A percentile compares a stretch with the other conserved stretches of the same genome.
These are phyloP conservation scores for Oxyteleia sp. DNA, from an alignment of 2,888 invertebrate genomes.

Conservation along the genomic window DNA sequence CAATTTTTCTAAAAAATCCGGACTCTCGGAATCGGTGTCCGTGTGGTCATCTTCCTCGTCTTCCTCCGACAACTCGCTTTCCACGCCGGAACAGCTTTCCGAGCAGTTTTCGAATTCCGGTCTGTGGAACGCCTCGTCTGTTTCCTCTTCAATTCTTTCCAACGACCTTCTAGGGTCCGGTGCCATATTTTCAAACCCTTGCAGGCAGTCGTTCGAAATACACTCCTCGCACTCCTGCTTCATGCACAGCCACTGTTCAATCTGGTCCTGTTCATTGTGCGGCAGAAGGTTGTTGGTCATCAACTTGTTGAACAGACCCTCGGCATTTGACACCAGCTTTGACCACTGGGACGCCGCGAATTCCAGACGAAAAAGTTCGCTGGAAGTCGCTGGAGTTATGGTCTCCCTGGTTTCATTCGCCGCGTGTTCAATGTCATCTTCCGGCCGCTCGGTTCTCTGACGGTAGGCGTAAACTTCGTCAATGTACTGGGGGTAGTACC, in stretches of 20 bases:
- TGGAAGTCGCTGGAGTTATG: conserved; percentile 84
- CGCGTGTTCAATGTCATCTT: conserved; percentile 84
- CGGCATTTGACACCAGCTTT: conserved; percentile 94
- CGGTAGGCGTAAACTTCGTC: conserved; percentile 68
- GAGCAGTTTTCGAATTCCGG: conserved; percentile 84
- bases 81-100: conserved; percentile 83
- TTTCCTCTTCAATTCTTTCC: conserved; percentile 89
- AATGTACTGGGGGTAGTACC: conserved; percentile 72
- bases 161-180: conserved; percentile 88
- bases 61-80: conserved; percentile 87
- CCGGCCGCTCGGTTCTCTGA: conserved; percentile 73
- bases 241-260: conserved; percentile 94
- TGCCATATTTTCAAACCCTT: conserved; percentile 85
- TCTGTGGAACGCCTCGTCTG: conserved; percentile 83
- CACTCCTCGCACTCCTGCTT: conserved; percentile 96
- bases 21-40: conserved; percentile 89
- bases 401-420: conserved; percentile 84
- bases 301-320: conserved; percentile 93
- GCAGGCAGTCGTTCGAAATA: conserved; percentile 89
- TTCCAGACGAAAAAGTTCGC: conserved; percentile 91
- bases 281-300: conserved; percentile 91
- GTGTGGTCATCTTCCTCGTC: conserved; percentile 88
- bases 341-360: conserved; percentile 95
- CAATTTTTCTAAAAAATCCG: conserved; percentile 91
- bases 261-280: conserved; percentile 92